These are phyloP conservation scores for Meda fulgida DNA, from an alignment of 2,797 vertebrate species.

Conservation along the genomic window DNA sequence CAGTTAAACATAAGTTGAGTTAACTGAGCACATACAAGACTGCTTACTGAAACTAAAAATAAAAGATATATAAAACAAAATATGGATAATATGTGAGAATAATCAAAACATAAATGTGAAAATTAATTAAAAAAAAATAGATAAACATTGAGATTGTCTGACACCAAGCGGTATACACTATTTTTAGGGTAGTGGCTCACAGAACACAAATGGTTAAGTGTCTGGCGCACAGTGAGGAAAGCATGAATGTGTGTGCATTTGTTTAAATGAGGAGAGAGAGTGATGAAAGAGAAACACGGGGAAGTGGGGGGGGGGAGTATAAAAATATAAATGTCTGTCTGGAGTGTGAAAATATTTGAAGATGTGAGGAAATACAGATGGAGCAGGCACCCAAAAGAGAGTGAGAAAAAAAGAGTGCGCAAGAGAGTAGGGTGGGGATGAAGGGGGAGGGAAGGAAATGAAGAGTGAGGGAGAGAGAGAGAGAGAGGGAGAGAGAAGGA, in stretches of 20 bases:
- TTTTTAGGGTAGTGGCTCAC: constrained; percentile 45
- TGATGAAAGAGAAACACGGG: constrained; percentile 37
- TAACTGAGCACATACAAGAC: neutral
- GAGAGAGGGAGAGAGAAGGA: constrained; percentile 64
- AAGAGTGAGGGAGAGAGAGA: constrained; percentile 42
- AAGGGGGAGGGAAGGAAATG: constrained; percentile 51
- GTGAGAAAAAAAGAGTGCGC: constrained; percentile 65
- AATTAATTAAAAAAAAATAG: neutral
- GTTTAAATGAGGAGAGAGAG: constrained; percentile 48
- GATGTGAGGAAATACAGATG: constrained; percentile 61
- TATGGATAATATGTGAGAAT: neutral
- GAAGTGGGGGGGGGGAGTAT: constrained; percentile 28
- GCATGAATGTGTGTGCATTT: constrained; percentile 49
- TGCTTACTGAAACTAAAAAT: neutral
- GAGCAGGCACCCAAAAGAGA: constrained; percentile 60
- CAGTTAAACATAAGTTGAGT: neutral
- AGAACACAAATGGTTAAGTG: constrained; percentile 70
- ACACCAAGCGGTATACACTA: constrained; percentile 3
- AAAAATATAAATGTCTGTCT: constrained; percentile 73
- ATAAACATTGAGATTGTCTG: neutral
- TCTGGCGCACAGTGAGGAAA: constrained; percentile 62
- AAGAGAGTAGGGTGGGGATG: constrained; percentile 71
- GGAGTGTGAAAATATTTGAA: constrained; percentile 76
- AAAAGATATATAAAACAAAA: neutral
- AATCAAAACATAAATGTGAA: neutral